Conservation (phyloP, 2,797 vertebrate species). For the Apogon hyalosoma region DNA sequence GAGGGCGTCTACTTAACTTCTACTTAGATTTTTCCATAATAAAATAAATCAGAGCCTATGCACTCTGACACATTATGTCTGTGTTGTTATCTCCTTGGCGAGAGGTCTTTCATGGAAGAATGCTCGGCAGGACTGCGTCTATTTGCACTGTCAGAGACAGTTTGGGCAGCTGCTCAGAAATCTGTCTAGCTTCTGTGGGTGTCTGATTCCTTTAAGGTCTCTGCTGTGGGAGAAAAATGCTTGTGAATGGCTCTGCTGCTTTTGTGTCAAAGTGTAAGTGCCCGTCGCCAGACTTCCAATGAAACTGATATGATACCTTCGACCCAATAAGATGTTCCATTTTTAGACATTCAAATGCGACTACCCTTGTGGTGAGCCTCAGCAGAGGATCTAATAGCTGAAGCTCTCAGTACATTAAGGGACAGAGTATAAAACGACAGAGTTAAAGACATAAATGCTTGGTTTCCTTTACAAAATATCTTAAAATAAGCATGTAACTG, state of each 20-base stretch:
- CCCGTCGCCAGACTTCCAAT: constrained; percentile 33
- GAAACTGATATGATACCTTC: constrained; percentile 72
- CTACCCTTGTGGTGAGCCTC: constrained; percentile 45
- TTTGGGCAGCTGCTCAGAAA: constrained; percentile 24
- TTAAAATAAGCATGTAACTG: not conserved
- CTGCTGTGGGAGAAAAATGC: constrained; percentile 1
- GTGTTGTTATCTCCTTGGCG: constrained; percentile 33
- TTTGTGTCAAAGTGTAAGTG: constrained; percentile 25
- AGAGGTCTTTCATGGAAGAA: constrained; percentile 32
- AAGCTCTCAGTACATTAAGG: constrained; percentile 14
- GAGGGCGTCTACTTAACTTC: not conserved
- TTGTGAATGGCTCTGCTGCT: constrained; percentile 39
- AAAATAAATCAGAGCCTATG: constrained; percentile 3
- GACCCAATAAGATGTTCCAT: constrained; percentile 66
- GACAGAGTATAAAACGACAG: constrained; percentile 2
- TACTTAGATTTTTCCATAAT: not conserved
- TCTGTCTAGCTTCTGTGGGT: constrained; percentile 30
- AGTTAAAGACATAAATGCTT: not conserved
- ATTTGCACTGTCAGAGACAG: constrained; percentile 32
- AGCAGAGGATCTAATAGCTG: constrained; percentile 24
- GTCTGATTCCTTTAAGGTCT: constrained; percentile 25
- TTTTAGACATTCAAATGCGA: constrained; percentile 72
- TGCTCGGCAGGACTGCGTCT: constrained; percentile 24
- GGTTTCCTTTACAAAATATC: not conserved
- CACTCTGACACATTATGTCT: constrained; percentile 7